A percentile compares a stretch with the other conserved stretches of the same genome.
Conservation (phyloP, 2,797 vertebrate species). For the Galaxias olidus region DNA sequence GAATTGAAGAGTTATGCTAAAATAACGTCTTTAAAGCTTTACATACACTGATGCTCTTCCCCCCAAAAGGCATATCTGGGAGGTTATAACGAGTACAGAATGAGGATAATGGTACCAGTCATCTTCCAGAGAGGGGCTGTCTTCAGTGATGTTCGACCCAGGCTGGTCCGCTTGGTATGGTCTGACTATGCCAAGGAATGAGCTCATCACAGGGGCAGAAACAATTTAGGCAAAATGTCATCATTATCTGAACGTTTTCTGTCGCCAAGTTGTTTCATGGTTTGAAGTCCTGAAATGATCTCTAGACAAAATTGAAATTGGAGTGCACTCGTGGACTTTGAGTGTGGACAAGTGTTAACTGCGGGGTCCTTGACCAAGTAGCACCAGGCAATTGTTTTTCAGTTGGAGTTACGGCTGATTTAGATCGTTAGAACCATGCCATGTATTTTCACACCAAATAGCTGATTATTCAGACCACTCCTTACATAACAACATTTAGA, state of each 20-base stretch:
- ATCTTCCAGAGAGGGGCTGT: constrained; percentile 36
- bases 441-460: no score
- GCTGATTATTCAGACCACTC: no score
- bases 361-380: no score
- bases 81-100: constrained; percentile 40
- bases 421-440: no score
- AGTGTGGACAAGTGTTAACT: not conserved
- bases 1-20: no score
- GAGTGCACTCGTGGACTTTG: not conserved
- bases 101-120: constrained; percentile 46
- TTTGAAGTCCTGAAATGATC: not conserved
- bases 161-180: constrained; percentile 47
- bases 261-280: constrained; percentile 22
- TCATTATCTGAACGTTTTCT: constrained; percentile 39
- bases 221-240: constrained; percentile 21
- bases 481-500: no score
- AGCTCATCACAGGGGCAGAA: constrained; percentile 41
- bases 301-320: constrained; percentile 4
- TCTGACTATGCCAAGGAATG: constrained; percentile 45
- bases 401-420: no score
- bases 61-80: constrained; percentile 18
- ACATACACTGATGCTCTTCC: no score
- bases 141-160: constrained; percentile 47
- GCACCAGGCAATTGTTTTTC: no score
- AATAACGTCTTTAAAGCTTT: no score